Base-by-base conservation (phyloP, 2,888 invertebrate species). In the Callyntrura guangdongensis region DNA sequence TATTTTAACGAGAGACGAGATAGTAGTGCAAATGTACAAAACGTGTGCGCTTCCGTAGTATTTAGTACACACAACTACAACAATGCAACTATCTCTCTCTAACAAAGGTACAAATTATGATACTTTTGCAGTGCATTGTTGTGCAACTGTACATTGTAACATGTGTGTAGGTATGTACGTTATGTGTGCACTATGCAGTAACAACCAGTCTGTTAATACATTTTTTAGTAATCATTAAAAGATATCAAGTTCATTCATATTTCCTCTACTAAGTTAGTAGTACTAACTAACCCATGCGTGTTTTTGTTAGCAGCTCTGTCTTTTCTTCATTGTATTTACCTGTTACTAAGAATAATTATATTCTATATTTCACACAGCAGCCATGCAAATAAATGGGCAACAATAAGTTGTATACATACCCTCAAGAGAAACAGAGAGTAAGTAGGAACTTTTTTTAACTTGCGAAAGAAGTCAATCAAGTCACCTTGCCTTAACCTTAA, bases 401-500 rank as follows among this genome's bases (percentile, higher is more conserved):
- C n/a, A n/a, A 61, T 61, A 20, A 12, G 8, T 53, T 12, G 53
- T 53, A 53, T 2, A n/a, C 14, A 53, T 2, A n/a, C 14, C 53
- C 53, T 12, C n/a, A 5, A 14, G 53, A n/a, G 14, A 14, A 53
- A 53, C 64, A 6, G 36, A 36, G 36, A 36, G 36, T 36, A 36
- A 36, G 36, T 36, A 36, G 36, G 36, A 36, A 6, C 22, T 5
- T 22, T 22, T 64, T 22, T 12, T 17, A 61, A 22, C 20, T 14
- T 53, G 81, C 59, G 20, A 82, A 82, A 82, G 82, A 82, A 82
- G 61, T 82, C 64, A 82, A 61, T 61, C 82, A 82, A 82, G 82
- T 82, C 20, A 36, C 82, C 82, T 82, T 82, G 22, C 81, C 82
- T 64, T 82, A 82, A 64, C 82, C 82, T 82, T 82, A 82, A 82